Conservation (phyloP, 2,797 vertebrate genomes). For the Remorina albescens region DNA sequence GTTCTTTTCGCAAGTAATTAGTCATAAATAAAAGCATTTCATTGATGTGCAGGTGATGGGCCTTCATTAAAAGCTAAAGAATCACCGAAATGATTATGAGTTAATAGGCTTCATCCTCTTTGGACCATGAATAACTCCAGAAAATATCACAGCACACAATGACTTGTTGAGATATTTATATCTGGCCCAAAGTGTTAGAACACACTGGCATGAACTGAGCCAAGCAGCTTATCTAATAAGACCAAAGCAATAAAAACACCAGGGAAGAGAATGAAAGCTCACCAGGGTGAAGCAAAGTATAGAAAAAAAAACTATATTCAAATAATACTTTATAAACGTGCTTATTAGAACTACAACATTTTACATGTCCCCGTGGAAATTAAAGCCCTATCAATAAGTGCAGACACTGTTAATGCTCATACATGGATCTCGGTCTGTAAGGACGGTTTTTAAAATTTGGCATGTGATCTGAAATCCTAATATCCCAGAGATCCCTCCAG, state of each 20-base stretch:
- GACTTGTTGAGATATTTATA: background rate
- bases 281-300: background rate
- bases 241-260: background rate
- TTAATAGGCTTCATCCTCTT: too few species aligned
- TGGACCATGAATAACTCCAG: too few species aligned
- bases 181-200: background rate
- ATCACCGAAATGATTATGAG: background rate
- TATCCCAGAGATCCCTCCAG: conserved; percentile 45
- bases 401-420: background rate
- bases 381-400: background rate
- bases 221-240: background rate
- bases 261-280: background rate
- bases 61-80: background rate
- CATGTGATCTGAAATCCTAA: conserved; percentile 42
- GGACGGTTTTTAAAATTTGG: conserved; percentile 18
- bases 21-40: background rate
- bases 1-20: background rate
- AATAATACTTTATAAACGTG: background rate
- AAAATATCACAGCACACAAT: background rate
- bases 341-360: background rate
- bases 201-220: background rate
- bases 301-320: background rate
- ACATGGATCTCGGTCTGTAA: conserved; percentile 3
- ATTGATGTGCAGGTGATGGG: background rate
- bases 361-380: background rate